Conservation (phyloP, 2,888 invertebrate genomes). For the Aspidiotus rigidus region DNA sequence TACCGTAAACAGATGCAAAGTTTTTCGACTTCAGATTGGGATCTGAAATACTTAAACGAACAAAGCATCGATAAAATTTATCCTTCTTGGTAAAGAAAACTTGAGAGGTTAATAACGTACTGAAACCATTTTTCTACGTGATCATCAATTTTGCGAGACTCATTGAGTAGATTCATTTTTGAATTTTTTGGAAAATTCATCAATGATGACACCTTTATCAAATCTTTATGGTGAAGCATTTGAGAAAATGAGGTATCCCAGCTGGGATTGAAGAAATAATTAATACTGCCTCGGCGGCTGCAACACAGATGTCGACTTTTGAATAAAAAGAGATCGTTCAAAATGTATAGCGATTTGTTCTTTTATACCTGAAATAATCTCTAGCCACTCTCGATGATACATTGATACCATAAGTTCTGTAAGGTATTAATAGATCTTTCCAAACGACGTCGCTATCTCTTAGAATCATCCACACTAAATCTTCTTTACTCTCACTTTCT, state of each 20-base stretch:
- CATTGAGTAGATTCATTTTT: neutral
- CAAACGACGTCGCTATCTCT: conserved; percentile 10
- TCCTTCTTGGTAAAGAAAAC: neutral
- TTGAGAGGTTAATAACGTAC: neutral
- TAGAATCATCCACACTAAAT: conserved; percentile 10
- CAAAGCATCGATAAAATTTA: neutral
- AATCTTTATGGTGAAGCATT: conserved; percentile 21
- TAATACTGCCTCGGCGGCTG: conserved; percentile 6
- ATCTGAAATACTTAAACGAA: neutral
- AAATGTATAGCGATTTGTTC: neutral
- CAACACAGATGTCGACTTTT: neutral
- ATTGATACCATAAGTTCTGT: conserved; percentile 3
- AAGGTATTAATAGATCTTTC: conserved; percentile 14
- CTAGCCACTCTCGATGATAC: neutral
- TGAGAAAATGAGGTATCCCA: conserved; percentile 7
- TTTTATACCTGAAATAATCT: conserved; percentile 10
- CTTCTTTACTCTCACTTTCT: neutral
- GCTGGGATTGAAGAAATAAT: neutral
- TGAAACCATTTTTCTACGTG: conserved; percentile 7
- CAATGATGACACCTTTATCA: neutral
- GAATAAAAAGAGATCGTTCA: neutral
- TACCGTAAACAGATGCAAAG: conserved; percentile 14
- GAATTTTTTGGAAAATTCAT: conserved; percentile 16
- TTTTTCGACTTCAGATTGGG: neutral
- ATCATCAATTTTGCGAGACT: neutral